These are phyloP conservation scores for Osmerus mordax DNA, from an alignment of 2,113 vertebrate genomes.

Conservation along the genomic window DNA sequence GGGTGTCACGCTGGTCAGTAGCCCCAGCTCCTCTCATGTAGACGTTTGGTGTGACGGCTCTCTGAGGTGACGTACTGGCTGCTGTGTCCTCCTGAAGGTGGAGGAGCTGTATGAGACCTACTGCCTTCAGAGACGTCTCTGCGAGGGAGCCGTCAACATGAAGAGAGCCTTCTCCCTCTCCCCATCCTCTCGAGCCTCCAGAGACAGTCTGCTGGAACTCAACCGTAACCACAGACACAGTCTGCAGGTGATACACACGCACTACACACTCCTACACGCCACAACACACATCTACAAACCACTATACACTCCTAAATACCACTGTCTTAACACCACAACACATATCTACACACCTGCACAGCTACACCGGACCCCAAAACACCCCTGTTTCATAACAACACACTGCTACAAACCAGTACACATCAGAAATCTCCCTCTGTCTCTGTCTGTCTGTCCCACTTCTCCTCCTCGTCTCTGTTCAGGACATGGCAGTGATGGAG, in stretches of 20 bases:
- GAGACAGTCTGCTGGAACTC: slow-evolving; percentile 90
- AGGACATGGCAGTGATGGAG: slow-evolving; percentile 95
- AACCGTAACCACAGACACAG: slow-evolving; percentile 85
- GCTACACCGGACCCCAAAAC: no score
- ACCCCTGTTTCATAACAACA: no score
- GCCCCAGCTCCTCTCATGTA: no score
- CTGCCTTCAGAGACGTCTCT: slow-evolving; percentile 87
- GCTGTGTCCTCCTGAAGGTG: slow-evolving; percentile 67
- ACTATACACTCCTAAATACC: no score
- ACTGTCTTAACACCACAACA: no score
- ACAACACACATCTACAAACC: not conserved
- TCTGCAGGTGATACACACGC: slow-evolving; percentile 75
- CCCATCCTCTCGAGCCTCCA: slow-evolving; percentile 83
- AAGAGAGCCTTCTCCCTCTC: slow-evolving; percentile 84
- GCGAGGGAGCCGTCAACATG: slow-evolving; percentile 91
- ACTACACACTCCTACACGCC: not conserved
- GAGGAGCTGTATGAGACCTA: slow-evolving; percentile 95
- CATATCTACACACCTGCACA: no score
- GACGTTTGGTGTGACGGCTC: slow-evolving; percentile 53
- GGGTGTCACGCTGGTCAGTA: no score
- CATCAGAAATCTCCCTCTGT: not conserved
- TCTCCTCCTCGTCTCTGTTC: not conserved
- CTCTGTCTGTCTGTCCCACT: not conserved
- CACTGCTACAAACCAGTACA: no score
- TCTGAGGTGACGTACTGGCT: not conserved